A percentile compares a stretch with the other conserved stretches of the same genome.
Evolutionary conservation across 1,140 invertebrate genomes (phyloP).

Genomic region (Lanistes nyassanus): DNA sequence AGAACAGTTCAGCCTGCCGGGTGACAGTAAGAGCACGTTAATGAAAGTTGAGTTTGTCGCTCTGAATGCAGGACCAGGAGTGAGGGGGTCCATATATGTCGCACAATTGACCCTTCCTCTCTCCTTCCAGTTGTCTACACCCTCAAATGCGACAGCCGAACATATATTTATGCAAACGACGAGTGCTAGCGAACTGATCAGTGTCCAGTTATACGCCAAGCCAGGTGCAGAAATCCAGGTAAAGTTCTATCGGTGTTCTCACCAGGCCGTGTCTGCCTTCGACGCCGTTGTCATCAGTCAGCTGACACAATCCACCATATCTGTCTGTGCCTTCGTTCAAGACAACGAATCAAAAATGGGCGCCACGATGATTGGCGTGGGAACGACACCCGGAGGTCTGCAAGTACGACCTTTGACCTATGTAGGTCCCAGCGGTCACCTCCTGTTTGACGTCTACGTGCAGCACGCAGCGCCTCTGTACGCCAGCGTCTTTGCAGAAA

Average conservation of each 20-base stretch:
- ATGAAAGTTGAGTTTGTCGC: background rate
- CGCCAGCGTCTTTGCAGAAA: constrained; percentile 26
- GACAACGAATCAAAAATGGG: constrained; percentile 35
- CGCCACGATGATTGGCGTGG: constrained; percentile 25
- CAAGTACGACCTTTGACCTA: constrained; percentile 22
- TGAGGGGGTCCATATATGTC: background rate
- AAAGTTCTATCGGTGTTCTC: background rate
- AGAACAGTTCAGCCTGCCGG: no score
- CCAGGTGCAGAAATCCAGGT: background rate
- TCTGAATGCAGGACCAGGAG: no score
- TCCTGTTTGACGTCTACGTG: constrained; percentile 18
- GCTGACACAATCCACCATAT: constrained; percentile 22
- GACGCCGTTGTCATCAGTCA: constrained; percentile 24
- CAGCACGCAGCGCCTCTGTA: constrained; percentile 30
- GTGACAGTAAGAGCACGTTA: background rate
- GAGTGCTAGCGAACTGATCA: background rate
- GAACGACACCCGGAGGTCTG: constrained; percentile 29
- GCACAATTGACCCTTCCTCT: constrained; percentile 5
- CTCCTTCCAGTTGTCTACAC: background rate
- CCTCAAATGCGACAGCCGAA: background rate
- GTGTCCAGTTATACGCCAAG: background rate
- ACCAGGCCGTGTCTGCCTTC: background rate
- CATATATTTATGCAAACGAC: background rate
- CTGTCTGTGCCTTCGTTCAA: constrained; percentile 23
- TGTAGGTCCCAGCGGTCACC: constrained; percentile 16